These are phyloP conservation scores for Oscheius sp. DNA, from an alignment of 1,140 invertebrate species.

Conservation along the genomic window DNA sequence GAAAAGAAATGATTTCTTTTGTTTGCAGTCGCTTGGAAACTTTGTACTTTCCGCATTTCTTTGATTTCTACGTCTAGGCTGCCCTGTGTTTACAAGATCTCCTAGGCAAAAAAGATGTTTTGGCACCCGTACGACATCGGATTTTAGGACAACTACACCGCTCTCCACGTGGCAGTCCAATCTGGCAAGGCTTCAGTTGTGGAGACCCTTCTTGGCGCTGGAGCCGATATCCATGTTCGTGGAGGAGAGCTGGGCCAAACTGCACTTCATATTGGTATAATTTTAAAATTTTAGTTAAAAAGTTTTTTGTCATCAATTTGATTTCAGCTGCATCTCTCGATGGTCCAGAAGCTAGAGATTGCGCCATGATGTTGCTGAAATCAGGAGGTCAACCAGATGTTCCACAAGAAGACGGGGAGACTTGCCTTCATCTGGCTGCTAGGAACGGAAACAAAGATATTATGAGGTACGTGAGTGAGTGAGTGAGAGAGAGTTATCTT, in stretches of 20 bases:
- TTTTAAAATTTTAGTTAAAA: neutral
- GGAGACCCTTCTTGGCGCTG: constrained; percentile 89
- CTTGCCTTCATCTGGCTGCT: constrained; percentile 65
- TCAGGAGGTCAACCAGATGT: constrained; percentile 91
- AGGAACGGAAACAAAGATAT: constrained; percentile 63
- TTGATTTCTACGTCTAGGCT: no score
- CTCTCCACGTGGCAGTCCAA: constrained; percentile 96
- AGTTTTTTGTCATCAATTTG: no score
- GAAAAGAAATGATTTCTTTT: no score
- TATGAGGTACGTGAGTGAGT: constrained; percentile 46
- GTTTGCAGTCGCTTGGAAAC: no score
- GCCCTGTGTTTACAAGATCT: no score
- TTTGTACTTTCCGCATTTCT: no score
- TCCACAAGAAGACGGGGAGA: constrained; percentile 65
- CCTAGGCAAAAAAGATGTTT: no score
- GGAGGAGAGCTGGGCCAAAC: constrained; percentile 67
- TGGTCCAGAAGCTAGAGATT: constrained; percentile 85
- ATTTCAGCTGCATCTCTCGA: constrained; percentile 70
- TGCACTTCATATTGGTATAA: constrained; percentile 40
- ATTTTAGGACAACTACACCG: constrained; percentile 89
- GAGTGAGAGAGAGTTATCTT: neutral
- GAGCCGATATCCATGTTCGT: constrained; percentile 90
- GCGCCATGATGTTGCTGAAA: constrained; percentile 93
- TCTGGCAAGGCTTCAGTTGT: constrained; percentile 90
- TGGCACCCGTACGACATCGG: no score